Conservation (phyloP, 2,113 vertebrate species). For the Phyllostomus discolor region DNA sequence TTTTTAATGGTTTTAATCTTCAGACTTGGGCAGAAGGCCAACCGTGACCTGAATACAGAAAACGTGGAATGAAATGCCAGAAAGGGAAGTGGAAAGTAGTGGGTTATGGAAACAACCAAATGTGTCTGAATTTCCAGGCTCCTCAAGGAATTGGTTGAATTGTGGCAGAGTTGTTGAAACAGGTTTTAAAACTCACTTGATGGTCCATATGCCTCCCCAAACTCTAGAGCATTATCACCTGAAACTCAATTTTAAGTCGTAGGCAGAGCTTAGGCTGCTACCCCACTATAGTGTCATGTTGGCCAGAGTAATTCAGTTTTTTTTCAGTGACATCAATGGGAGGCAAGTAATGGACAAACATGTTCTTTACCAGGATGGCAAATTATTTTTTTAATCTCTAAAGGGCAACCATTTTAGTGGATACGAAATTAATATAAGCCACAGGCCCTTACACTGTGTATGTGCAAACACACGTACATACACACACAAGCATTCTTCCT, state of each 20-base stretch:
- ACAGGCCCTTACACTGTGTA: not conserved
- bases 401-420: slow-evolving; percentile 1
- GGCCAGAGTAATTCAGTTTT: slow-evolving; percentile 52
- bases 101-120: slow-evolving; percentile 17
- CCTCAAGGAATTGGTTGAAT: not conserved
- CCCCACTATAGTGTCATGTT: slow-evolving; percentile 33
- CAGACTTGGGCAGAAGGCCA: slow-evolving; percentile 44
- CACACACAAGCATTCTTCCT: not conserved
- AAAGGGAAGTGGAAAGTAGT: slow-evolving; percentile 43
- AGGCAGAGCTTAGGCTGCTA: not conserved
- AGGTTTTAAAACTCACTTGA: slow-evolving; percentile 8
- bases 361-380: slow-evolving; percentile 31
- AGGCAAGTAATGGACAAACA: slow-evolving; percentile 29
- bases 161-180: not conserved
- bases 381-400: slow-evolving; percentile 2
- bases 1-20: slow-evolving; percentile 63
- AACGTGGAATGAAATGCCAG: slow-evolving; percentile 37
- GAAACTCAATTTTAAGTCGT: slow-evolving; percentile 28
- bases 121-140: not conserved
- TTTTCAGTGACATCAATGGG: slow-evolving; percentile 21
- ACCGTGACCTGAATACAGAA: slow-evolving; percentile 33
- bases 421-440: not conserved
- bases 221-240: not conserved
- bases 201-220: not conserved
- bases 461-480: not conserved